Percentiles rank a stretch among this genome's conserved stretches.
These are phyloP conservation scores for Acipenser ruthenus DNA, from an alignment of 2,797 vertebrate species.

Conservation along the genomic window DNA sequence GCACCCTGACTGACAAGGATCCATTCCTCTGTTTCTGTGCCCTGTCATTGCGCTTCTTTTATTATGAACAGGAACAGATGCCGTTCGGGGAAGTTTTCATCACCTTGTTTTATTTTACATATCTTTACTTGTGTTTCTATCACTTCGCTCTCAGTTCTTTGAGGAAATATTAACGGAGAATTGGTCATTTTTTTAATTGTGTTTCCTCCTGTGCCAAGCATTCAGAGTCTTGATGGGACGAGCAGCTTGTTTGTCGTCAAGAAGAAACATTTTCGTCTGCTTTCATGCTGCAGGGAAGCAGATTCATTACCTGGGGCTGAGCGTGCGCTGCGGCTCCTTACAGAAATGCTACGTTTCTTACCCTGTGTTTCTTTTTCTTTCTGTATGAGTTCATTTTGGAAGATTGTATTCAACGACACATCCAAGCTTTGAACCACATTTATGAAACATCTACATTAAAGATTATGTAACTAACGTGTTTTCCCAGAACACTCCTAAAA, in stretches of 20 bases:
- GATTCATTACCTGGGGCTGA: too few relatives aligned
- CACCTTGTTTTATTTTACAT: conserved; percentile 16
- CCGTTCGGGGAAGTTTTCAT: conserved; percentile 32
- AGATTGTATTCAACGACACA: too few relatives aligned
- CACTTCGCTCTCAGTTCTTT: conserved; percentile 32
- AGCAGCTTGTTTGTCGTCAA: conserved; percentile 8
- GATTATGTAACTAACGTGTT: too few relatives aligned
- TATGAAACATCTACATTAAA: too few relatives aligned
- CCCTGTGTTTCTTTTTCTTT: too few relatives aligned
- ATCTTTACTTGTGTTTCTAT: conserved; percentile 30
- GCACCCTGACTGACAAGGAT: conserved; percentile 37
- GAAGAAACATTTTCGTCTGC: conserved; percentile 6
- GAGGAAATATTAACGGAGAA: conserved; percentile 32
- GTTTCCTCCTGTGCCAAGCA: conserved; percentile 25
- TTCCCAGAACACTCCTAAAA: too few relatives aligned
- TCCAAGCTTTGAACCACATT: too few relatives aligned
- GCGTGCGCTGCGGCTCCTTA: too few relatives aligned
- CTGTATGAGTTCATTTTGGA: too few relatives aligned
- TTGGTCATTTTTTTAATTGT: conserved; percentile 15
- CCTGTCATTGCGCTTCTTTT: conserved; percentile 46
- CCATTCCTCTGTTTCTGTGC: conserved; percentile 39
- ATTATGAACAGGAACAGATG: conserved; percentile 45
- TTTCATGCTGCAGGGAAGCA: too few relatives aligned
- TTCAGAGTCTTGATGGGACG: not conserved
- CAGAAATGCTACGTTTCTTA: too few relatives aligned